Conservation (phyloP, 2,797 vertebrate genomes). For the Carapus acus region DNA sequence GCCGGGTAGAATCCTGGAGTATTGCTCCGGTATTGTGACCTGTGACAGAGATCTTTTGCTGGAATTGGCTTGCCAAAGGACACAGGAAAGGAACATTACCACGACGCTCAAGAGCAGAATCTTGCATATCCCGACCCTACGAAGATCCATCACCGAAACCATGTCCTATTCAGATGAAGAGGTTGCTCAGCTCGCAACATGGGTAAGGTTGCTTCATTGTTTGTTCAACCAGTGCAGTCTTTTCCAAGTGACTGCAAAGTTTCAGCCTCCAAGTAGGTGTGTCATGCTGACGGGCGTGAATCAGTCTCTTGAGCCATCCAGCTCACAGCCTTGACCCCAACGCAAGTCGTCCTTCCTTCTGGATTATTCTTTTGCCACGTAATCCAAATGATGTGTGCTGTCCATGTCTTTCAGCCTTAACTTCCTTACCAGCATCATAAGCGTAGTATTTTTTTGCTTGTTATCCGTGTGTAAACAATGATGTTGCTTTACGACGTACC, state of each 20-base stretch:
- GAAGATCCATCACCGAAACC: neutral
- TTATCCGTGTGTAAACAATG: too few species aligned
- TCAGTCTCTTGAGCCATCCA: too few species aligned
- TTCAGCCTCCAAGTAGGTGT: conserved; percentile 7
- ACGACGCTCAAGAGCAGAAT: conserved; percentile 8
- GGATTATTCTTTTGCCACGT: too few species aligned
- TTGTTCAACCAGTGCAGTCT: too few species aligned
- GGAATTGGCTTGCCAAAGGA: conserved; percentile 19
- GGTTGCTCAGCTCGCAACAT: neutral
- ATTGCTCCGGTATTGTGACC: conserved; percentile 19
- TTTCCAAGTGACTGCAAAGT: neutral
- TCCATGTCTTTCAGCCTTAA: too few species aligned
- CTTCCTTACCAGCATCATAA: too few species aligned
- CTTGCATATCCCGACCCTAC: fast-evolving
- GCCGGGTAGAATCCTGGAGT: conserved; percentile 52
- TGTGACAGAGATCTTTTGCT: neutral
- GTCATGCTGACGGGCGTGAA: neutral
- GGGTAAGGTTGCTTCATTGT: neutral
- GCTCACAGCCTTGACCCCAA: too few species aligned
- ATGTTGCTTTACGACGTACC: too few species aligned
- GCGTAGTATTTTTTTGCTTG: too few species aligned
- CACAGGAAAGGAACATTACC: conserved; percentile 6
- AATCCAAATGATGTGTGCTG: too few species aligned
- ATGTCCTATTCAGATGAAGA: conserved; percentile 6
- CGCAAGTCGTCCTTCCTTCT: too few species aligned